Base-by-base conservation (phyloP, 2,888 invertebrate genomes). In the Margaritifera margaritifera region DNA sequence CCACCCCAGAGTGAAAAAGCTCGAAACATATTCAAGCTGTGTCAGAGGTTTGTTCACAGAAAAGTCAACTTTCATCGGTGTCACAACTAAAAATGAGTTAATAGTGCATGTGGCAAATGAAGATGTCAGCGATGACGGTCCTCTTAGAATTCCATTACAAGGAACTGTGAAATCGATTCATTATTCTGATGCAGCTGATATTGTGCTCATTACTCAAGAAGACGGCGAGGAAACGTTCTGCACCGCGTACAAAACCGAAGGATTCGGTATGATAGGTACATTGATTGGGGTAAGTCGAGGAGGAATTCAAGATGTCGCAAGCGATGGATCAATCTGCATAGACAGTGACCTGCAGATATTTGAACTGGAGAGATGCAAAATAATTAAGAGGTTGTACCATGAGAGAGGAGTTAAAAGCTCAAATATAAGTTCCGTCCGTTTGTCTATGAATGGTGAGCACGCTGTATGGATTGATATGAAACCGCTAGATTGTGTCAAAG, bases 291-390 rank as follows among this genome's bases (percentile, higher is more conserved):
- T 78, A 2, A 68, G 69, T 31, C 59, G 62, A 50, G 68, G 66
- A 19, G 78, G 78, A 1, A 74, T 78, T 19, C 66, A 69, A 62
- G 75, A 72, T 63, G 57, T 75, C 18, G 70, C 78, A 8, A 68
- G 71, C 27, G 74, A 78, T 64, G 78, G 78, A 4, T 71, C 75
- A n/a, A 69, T 74, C 8, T 75, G 78, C 55, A 72, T 78, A 4
- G 78, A 78, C 52, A 55, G 71, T 22, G 74, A 75, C 8, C 56
- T 78, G 15, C 72, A 78, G 71, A 63, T 78, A 8, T 78, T 74
- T 51, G 78, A 78, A 58, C 62, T 78, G 31, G 63, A 69, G 22
- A 52, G 74, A 18, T 74, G 72, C 53, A 74, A 72, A 51, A 50
- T 63, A 56, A 54, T 75, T 15, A 78, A 72, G 53, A 62, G 61